Percentiles rank a stretch among this genome's conserved stretches.
Evolutionary conservation across 1,140 invertebrate species (phyloP).

Genomic region (Drosophila pandora): DNA sequence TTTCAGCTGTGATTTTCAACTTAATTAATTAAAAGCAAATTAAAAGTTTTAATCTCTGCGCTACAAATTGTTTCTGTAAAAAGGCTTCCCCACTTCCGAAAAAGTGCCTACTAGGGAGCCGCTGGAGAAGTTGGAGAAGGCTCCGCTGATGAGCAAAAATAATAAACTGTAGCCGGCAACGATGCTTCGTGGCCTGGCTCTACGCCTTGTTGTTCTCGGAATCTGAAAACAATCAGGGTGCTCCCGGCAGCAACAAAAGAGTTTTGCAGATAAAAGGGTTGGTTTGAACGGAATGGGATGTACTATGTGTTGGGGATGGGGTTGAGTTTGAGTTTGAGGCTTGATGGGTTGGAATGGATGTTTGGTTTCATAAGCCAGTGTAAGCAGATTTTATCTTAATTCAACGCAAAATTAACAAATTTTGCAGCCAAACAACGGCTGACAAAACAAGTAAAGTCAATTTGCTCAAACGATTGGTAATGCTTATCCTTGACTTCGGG

Average conservation of each 20-base stretch:
- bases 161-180: conserved; percentile 67
- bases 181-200: conserved; percentile 3
- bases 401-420: conserved; percentile 77
- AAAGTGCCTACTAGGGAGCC: conserved; percentile 40
- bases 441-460: conserved; percentile 73
- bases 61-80: conserved; percentile 71
- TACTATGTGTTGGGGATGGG: background rate
- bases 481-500: conserved; percentile 1
- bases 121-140: conserved; percentile 26
- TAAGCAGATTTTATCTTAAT: conserved; percentile 79
- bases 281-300: background rate
- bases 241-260: conserved; percentile 37
- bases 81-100: conserved; percentile 48
- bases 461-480: conserved; percentile 58
- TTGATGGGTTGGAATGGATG: conserved; percentile 16
- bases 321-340: conserved; percentile 5
- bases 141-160: conserved; percentile 74
- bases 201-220: conserved; percentile 33
- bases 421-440: conserved; percentile 67
- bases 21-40: conserved; percentile 83
- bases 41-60: conserved; percentile 80
- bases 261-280: conserved; percentile 24
- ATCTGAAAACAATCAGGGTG: conserved; percentile 71
- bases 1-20: conserved; percentile 79
- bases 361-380: conserved; percentile 74